Conservation (phyloP, 2,888 invertebrate species). For the Heteropelma amictum region DNA sequence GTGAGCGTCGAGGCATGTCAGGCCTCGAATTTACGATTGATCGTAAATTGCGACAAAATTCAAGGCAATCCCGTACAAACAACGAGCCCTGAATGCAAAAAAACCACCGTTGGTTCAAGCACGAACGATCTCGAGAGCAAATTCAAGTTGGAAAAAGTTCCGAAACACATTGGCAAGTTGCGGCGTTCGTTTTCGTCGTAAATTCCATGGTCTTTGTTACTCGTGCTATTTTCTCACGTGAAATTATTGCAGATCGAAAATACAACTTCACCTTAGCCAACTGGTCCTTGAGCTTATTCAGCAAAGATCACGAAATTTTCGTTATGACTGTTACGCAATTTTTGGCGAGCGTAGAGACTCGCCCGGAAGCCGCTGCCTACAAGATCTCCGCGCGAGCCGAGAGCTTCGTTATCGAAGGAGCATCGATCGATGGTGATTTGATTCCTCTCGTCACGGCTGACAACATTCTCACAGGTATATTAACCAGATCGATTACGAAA, state of each 20-base stretch:
- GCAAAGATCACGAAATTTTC: constrained; percentile 84
- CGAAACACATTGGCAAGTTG: constrained; percentile 81
- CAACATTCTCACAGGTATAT: constrained; percentile 78
- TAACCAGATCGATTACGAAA: neutral
- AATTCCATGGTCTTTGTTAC: neutral
- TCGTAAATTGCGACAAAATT: constrained; percentile 80
- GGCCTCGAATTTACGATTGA: constrained; percentile 76
- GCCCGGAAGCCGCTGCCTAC: constrained; percentile 84
- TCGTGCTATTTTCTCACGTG: no score
- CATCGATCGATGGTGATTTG: constrained; percentile 83
- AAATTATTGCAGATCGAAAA: constrained; percentile 84
- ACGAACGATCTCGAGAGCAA: constrained; percentile 81
- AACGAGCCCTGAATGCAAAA: constrained; percentile 82
- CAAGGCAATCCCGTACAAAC: constrained; percentile 82
- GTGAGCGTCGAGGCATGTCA: constrained; percentile 74
- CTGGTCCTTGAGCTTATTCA: constrained; percentile 84
- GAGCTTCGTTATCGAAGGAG: constrained; percentile 87
- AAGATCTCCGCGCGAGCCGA: constrained; percentile 86
- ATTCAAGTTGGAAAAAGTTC: constrained; percentile 78
- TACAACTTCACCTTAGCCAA: constrained; percentile 87
- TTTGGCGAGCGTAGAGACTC: constrained; percentile 83
- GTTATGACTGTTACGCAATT: constrained; percentile 87
- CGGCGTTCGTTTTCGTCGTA: neutral
- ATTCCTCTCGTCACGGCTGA: constrained; percentile 85
- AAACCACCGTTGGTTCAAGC: constrained; percentile 76